Percentiles rank a stretch among this genome's conserved stretches.
Conservation (phyloP, 1,140 invertebrate species). For the Zaprionus inermis region DNA sequence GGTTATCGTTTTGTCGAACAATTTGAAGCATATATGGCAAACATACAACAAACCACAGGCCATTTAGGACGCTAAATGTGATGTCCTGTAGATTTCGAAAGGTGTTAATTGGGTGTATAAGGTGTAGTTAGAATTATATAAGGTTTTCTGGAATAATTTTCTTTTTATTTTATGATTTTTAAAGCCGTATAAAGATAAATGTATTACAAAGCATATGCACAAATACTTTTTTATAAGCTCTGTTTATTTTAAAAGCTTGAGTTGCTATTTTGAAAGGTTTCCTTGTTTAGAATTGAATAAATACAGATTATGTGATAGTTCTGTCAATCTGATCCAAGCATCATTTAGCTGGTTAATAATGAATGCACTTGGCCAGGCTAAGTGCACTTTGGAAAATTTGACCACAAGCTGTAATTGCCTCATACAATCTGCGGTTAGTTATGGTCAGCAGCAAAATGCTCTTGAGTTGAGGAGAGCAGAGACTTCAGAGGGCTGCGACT, state of each 20-base stretch:
- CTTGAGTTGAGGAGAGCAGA: background rate
- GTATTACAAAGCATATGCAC: too few species aligned
- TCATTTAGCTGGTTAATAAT: background rate
- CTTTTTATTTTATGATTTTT: too few species aligned
- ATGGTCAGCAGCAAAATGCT: background rate
- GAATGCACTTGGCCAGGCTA: slow-evolving; percentile 16
- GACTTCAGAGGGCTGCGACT: background rate
- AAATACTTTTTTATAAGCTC: too few species aligned
- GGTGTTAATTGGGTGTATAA: background rate
- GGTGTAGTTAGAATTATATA: background rate
- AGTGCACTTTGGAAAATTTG: background rate
- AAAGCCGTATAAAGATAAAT: too few species aligned
- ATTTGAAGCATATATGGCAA: slow-evolving; percentile 1
- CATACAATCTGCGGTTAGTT: slow-evolving; percentile 11
- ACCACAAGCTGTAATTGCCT: slow-evolving; percentile 13
- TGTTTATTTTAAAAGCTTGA: too few species aligned
- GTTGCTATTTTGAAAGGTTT: too few species aligned
- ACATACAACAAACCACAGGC: background rate
- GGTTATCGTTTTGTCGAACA: slow-evolving; percentile 33
- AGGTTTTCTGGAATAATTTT: background rate
- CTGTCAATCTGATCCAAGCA: background rate
- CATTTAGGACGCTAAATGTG: background rate
- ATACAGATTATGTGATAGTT: background rate
- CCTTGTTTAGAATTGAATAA: too few species aligned
- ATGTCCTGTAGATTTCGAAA: background rate